Evolutionary conservation across 2,888 invertebrate genomes (phyloP).

Genomic region (Volucella inflata): DNA sequence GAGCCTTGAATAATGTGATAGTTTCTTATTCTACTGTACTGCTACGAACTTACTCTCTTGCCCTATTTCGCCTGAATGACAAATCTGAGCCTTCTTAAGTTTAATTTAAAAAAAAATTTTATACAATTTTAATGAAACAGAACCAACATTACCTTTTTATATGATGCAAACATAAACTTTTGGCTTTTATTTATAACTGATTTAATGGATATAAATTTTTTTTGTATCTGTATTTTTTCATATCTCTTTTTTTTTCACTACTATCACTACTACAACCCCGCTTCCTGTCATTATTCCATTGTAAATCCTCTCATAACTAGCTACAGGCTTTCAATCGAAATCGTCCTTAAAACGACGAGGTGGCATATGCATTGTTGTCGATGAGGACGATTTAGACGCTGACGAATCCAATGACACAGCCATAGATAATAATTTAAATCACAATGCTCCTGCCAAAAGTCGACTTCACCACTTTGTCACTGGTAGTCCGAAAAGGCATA

Average conservation of each 20-base stretch:
- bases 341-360: slow-evolving; percentile 83
- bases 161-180: slow-evolving; percentile 37
- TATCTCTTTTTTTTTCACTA: slow-evolving; percentile 49
- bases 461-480: slow-evolving; percentile 74
- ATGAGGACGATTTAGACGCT: slow-evolving; percentile 82
- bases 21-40: too few species aligned
- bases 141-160: not conserved
- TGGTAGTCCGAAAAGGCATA: slow-evolving; percentile 70
- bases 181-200: slow-evolving; percentile 55
- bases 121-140: too few species aligned
- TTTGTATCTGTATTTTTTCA: slow-evolving; percentile 74
- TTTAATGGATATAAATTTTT: slow-evolving; percentile 55
- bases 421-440: slow-evolving; percentile 65
- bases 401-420: slow-evolving; percentile 79
- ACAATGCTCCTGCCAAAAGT: slow-evolving; percentile 66
- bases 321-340: slow-evolving; percentile 77
- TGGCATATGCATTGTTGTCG: slow-evolving; percentile 84
- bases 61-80: too few species aligned
- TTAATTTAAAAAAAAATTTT: too few species aligned
- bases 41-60: too few species aligned
- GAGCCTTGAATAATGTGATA: too few species aligned
- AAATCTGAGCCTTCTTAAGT: too few species aligned
- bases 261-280: slow-evolving; percentile 58
- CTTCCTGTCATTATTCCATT: slow-evolving; percentile 66
- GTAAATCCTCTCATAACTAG: slow-evolving; percentile 55